Evolutionary conservation across 2,113 vertebrate genomes (phyloP), one percentile per base, ranked within the genome.

Genomic region (Labeo rohita): DNA sequence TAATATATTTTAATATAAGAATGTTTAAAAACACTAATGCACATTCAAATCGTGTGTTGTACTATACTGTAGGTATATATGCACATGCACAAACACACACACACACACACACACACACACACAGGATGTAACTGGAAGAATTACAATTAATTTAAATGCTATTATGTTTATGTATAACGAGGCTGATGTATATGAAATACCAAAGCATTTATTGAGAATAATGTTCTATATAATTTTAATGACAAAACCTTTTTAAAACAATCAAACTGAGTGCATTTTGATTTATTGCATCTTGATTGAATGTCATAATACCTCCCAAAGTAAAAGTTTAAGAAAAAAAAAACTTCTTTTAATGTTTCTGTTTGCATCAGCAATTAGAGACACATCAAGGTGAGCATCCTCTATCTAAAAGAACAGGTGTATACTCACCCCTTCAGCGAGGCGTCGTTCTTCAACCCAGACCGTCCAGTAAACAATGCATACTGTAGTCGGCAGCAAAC

Each of bases 361-460:
- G 16, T 70, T 70, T 70, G 66, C 36, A 16, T 9, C 18, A 18
- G 34, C 34, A 39, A 12, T 5, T 66, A 36, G 15, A 68, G 65
- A 68, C 28, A 68, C 65, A 16, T 43, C 36, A 39, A 70, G 36
- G 15, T 39, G 15, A 70, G 36, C 4, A 8, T 70, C 39, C 66
- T 10, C 68, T 72, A 72, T 43, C n/a, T n/a, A n/a, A n/a, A n/a
- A 21, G 68, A 72, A 4, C 68, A 11, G 45, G 8, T 59, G 36
- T 75, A 15, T 52, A 89, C 89, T 90, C 66, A 90, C 89, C 84
- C 21, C 13, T 78, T 78, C 80, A 85, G 28, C 52, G 49, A 65
- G 49, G 28, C 18, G 16, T 73, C 45, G 10, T 85, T 70, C 49
- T 54, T 65, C 21, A 70, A 59, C 59, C 9, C 34, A 54, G 81